Evolutionary conservation across 2,888 invertebrate species (phyloP), one percentile per base, ranked within the genome.

Genomic region (Liposcelis brunnea): DNA sequence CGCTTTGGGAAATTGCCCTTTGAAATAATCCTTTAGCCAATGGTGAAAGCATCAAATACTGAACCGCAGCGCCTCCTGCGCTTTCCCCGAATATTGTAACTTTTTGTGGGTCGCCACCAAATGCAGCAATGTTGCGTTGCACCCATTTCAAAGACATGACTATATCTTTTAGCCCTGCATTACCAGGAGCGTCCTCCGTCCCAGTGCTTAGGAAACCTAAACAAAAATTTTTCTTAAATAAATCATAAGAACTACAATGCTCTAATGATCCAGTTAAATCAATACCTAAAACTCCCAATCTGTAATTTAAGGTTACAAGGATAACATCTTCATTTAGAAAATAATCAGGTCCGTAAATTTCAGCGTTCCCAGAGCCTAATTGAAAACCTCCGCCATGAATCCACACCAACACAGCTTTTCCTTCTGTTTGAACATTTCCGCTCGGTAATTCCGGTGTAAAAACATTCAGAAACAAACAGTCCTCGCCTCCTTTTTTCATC

Each of bases 51-150:
- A 66, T 61, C 53, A 69, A 59, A 47, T 62, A 66, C 50, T 70
- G 68, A 1, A 64, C 60, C 2, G 67, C 63, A 18, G 61, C 63
- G 6, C 60, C 67, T 2, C 70, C 70, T 2, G 69, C 69, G 52
- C 70, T 70, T 54, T 68, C 67, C 1, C 71, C 70, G 52, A 70
- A 67, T 7, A 71, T 58, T 0, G 69, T 70, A 2, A 63, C 68
- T 48, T 71, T 71, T 6, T 64, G 55, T 0, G 66, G 59, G 56
- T 71, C 66, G 2, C 71, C 71, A 31, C 67, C 66, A 53, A 71
- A 71, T 45, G 59, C 58, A 10, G 55, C 49, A 14, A 69, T 67
- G 51, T 71, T 71, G 2, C 55, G 56, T 49, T 67, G 63, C 0
- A 71, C 60, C 70, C 70, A 71, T 50, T 63, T 63, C 36, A 71